Evolutionary conservation across 2,888 invertebrate genomes (phyloP).

Genomic region (Apeira syringaria): DNA sequence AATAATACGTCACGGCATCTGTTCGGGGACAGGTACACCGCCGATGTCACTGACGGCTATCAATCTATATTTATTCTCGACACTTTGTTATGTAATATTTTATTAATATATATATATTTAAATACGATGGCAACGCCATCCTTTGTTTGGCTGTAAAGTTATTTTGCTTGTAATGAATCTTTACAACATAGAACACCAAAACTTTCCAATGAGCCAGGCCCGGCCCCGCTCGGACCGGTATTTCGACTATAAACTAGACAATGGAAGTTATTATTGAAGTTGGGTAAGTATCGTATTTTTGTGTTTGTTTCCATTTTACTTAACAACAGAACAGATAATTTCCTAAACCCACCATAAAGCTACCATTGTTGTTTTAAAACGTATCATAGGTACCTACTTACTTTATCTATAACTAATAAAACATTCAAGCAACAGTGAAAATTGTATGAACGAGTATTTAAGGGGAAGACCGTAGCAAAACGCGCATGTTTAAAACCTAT

Average conservation of each 20-base stretch:
- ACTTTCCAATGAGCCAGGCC: conserved; percentile 14
- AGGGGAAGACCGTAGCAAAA: too few relatives aligned
- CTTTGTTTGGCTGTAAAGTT: neutral
- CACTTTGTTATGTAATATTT: neutral
- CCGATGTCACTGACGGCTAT: conserved; percentile 8
- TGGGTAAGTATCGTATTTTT: conserved; percentile 32
- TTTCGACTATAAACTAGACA: conserved; percentile 22
- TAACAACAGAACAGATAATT: conserved; percentile 22
- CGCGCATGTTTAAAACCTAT: too few relatives aligned
- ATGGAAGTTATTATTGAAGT: conserved; percentile 37
- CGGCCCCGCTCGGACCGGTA: too few relatives aligned
- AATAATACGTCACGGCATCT: conserved; percentile 25
- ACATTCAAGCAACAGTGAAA: too few relatives aligned
- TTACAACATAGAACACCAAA: conserved; percentile 6
- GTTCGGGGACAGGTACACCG: conserved; percentile 22
- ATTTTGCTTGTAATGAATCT: conserved; percentile 2
- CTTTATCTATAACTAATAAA: too few relatives aligned
- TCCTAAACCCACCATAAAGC: conserved; percentile 15
- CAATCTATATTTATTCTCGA: conserved; percentile 3
- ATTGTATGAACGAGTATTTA: too few relatives aligned
- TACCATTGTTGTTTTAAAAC: too few relatives aligned
- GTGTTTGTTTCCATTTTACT: conserved; percentile 26
- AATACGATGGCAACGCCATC: neutral
- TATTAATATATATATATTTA: neutral
- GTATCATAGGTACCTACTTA: too few relatives aligned